These are phyloP conservation scores for Dicaeum eximium DNA, from an alignment of 2,113 vertebrate genomes.

Conservation along the genomic window DNA sequence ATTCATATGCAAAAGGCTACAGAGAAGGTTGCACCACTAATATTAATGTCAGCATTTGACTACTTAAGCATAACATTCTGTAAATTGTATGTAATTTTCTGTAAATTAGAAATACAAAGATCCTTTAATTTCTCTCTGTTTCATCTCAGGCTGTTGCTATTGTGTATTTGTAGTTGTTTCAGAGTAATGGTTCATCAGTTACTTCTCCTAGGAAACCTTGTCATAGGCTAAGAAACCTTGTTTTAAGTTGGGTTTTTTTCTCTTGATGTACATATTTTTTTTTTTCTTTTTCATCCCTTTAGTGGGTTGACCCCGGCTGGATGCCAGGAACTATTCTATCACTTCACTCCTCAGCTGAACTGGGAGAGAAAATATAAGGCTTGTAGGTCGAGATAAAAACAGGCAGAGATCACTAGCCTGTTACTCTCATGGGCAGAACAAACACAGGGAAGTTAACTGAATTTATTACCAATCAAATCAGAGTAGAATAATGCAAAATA, in stretches of 20 bases:
- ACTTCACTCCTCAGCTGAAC: background rate
- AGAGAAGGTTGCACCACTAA: background rate
- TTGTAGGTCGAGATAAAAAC: accelerated
- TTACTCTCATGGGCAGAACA: background rate
- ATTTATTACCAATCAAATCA: background rate
- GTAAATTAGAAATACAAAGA: background rate
- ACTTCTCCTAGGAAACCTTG: background rate
- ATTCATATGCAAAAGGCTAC: background rate
- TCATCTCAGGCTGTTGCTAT: background rate
- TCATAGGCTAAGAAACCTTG: background rate
- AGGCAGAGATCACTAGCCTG: accelerated
- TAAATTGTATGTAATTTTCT: background rate
- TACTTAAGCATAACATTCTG: background rate
- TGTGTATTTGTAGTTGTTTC: background rate
- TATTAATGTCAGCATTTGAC: background rate
- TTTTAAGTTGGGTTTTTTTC: background rate
- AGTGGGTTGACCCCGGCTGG: background rate
- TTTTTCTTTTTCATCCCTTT: background rate
- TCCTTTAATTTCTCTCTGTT: background rate
- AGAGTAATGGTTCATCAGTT: background rate
- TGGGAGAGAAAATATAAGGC: background rate
- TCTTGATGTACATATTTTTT: background rate
- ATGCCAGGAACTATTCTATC: background rate
- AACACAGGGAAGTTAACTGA: background rate
- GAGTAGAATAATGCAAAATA: background rate